Base-by-base conservation (phyloP, 2,797 vertebrate species). In the Anabacerthia variegaticeps region DNA sequence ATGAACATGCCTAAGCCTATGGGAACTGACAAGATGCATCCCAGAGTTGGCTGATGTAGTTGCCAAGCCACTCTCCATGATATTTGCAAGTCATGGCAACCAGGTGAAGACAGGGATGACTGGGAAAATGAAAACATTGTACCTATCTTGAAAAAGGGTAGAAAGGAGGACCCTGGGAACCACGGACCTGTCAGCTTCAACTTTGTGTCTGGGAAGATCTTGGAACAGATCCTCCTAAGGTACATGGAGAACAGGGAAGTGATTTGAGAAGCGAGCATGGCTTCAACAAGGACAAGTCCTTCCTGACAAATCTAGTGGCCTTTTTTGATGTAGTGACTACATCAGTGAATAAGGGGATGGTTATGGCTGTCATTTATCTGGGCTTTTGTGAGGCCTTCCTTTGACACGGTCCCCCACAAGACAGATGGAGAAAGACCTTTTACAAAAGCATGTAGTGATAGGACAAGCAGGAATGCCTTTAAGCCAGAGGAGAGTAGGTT, bases 191-290 rank as follows among this genome's bases (percentile, higher is more conserved):
- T 28, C 5, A 51, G 10, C 19, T 43, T n/a, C 17, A 52, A 7
- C 5, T 13, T 4, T 39, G 11, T 59, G 24, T 6, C 26, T 30
- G 21, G 5, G 24, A 34, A 26, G 14, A 34, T 54, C 24, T 39
- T 21, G 39, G n/a, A n/a, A 30, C 6, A 46, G 28, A 39, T 34
- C 39, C 14, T 66, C 16, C 4, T 17, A 34, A 37, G 37, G 20
- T 11, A 58, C 7, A n/a, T n/a, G 8, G 11, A 4, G 20, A 10
- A 43, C 20, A 44, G 20, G 44, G 20, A 59, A 7, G 37, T 28
- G 44, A 37, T 51, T 58, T 0, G 0, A 14, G 32, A 14, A 52
- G 19, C 12, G 27, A 52, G n/a, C 6, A 39, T 4, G 4, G 28
- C 20, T 52, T 46, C 61, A 52, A 43, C 61, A 46, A 43, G n/a